phyloP scores from a whole-genome alignment of 2,888 invertebrate genomes.

The Lucinisca nassula region DNA sequence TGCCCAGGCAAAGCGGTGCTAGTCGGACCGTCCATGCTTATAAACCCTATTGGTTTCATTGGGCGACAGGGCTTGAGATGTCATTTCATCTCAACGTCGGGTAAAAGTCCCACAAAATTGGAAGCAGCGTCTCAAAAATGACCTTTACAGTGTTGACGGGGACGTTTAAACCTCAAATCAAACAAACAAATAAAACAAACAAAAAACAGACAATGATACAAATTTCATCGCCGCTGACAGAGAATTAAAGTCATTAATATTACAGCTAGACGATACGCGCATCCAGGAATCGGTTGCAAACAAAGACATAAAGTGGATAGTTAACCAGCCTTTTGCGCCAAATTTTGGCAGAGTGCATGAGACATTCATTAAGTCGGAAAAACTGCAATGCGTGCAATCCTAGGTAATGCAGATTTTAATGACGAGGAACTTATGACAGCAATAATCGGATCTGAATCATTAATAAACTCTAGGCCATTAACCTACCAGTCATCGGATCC shows the following conservation, averaged over 20 bases:
- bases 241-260: constrained; percentile 32
- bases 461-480: constrained; percentile 53
- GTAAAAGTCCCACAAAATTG: no score
- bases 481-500: constrained; percentile 21
- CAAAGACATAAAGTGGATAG: constrained; percentile 51
- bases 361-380: constrained; percentile 65
- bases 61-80: no score
- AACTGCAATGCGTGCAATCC: constrained; percentile 56
- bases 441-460: constrained; percentile 65
- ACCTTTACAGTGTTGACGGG: no score
- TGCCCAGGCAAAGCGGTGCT: no score
- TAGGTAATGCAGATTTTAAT: constrained; percentile 51
- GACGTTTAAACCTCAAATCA: no score
- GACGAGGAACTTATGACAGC: constrained; percentile 67
- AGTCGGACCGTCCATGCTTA: no score
- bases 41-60: no score
- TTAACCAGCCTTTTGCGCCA: constrained; percentile 56
- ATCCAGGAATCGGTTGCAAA: constrained; percentile 18
- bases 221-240: no score
- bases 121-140: no score
- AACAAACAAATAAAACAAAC: no score
- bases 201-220: no score
- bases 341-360: constrained; percentile 61
- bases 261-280: constrained; percentile 26
- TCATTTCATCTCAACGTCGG: no score